Evolutionary conservation across 2,797 vertebrate genomes (phyloP).

Genomic region (Cygnus olor): DNA sequence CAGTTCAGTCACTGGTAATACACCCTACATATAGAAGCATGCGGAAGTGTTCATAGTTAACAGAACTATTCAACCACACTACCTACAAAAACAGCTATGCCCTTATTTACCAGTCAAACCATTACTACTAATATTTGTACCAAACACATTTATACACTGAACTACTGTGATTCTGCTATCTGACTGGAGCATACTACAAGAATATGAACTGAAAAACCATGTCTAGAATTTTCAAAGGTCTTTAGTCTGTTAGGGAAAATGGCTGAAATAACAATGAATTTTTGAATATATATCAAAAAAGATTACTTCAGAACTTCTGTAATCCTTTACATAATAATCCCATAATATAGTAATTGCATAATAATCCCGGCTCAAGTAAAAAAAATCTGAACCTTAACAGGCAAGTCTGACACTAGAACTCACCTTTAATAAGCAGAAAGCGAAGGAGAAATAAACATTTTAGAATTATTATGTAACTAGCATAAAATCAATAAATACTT

Average conservation of each 20-base stretch:
- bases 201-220: not conserved
- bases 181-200: not conserved
- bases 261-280: not conserved
- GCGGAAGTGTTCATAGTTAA: not conserved
- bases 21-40: not conserved
- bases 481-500: not conserved
- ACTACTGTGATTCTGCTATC: not conserved
- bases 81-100: not conserved
- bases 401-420: not conserved
- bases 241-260: not conserved
- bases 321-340: not conserved
- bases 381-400: not conserved
- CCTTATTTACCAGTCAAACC: not conserved
- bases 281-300: not conserved
- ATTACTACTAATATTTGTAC: not conserved
- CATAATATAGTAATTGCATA: not conserved
- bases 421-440: not conserved
- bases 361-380: not conserved
- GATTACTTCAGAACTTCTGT: not conserved
- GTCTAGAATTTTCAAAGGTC: not conserved
- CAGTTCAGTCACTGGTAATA: not conserved
- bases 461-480: not conserved
- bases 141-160: not conserved
- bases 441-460: not conserved
- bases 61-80: not conserved